Base-by-base conservation (phyloP, 2,888 invertebrate species). In the Tetragonula carbonaria region DNA sequence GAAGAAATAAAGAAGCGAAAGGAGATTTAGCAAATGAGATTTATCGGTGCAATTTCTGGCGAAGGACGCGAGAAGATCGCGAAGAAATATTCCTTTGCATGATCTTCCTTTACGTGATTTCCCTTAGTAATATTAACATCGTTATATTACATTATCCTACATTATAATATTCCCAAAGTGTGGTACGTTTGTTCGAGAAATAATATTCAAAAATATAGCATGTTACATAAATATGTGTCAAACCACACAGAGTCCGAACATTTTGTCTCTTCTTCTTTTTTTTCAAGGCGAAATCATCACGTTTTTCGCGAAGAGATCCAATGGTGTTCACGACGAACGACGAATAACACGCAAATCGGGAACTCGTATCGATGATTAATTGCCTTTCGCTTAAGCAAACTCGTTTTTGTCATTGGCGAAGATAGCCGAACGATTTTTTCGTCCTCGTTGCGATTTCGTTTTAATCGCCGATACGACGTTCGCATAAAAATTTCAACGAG, bases 321-420 rank as follows among this genome's bases (percentile, higher is more conserved):
- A 72, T 18, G 33, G 33, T 33, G n/a, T 21, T 16, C 63, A 18
- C n/a, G 53, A 51, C 33, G 63, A 65, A 51, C 63, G 62, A 21
- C 8, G 28, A 38, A 75, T 75, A 67, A 57, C 45, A 50, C 67
- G 57, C 67, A 33, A 75, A 75, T 21, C 67, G 67, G 67, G 57
- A 67, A 57, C 67, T 59, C 57, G 45, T 75, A 57, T 67, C 45
- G 75, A 67, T 75, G 67, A 75, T 75, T 75, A 75, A 75, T 75
- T 75, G 67, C 28, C 57, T 57, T 53, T 67, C 75, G 67, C 55
- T 75, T 45, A 67, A 50, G 75, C 67, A 67, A 67, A 67, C 75
- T 45, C 21, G 75, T 67, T 75, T 28, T 75, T 59, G 67, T 53
- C 57, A 8, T 4, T 21, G 28, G 23, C 23, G 23, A 23, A 51